Conservation (phyloP, 2,797 vertebrate species). For the Acrocephalus scirpaceus region DNA sequence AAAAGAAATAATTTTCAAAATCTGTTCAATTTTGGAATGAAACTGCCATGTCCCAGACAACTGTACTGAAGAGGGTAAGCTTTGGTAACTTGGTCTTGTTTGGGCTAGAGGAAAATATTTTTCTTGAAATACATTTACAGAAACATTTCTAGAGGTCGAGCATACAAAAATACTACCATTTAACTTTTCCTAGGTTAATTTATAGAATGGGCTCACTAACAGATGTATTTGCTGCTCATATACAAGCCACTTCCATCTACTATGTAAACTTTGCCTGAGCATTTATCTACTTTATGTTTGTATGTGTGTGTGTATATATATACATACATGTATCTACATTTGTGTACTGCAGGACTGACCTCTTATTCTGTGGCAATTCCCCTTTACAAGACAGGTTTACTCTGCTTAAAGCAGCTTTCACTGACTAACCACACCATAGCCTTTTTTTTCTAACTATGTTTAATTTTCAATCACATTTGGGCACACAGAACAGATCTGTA, state of each 20-base stretch:
- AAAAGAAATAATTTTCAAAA: background rate
- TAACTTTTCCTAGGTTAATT: background rate
- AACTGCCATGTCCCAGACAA: background rate
- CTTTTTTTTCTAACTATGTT: background rate
- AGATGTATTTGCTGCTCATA: background rate
- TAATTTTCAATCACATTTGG: background rate
- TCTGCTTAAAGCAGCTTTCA: background rate
- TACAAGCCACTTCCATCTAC: background rate
- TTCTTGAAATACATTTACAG: background rate
- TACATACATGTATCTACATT: background rate
- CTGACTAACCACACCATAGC: background rate
- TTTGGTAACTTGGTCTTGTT: background rate
- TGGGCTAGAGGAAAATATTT: background rate
- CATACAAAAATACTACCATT: background rate
- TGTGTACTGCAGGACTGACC: background rate
- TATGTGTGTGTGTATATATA: rapidly evolving
- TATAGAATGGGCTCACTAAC: background rate
- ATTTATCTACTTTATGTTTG: background rate
- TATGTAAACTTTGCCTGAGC: background rate
- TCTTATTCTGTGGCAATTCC: background rate
- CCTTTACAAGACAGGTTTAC: background rate
- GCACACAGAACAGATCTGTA: background rate
- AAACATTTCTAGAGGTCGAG: background rate
- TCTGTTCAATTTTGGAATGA: background rate
- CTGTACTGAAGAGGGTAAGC: background rate